Evolutionary conservation across 2,888 invertebrate species (phyloP).

Genomic region (Parnassius orleans): DNA sequence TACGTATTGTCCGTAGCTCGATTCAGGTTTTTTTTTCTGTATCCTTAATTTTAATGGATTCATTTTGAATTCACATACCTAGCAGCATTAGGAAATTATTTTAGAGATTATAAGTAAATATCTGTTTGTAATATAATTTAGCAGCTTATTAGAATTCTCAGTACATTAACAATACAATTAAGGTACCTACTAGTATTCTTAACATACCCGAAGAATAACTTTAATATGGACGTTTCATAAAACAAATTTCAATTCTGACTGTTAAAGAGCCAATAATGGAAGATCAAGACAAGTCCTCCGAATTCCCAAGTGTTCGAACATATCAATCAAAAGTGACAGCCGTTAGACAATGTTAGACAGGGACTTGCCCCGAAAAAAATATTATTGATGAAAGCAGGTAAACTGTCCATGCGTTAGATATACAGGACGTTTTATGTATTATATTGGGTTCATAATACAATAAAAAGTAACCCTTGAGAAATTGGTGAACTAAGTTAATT

Average conservation of each 20-base stretch:
- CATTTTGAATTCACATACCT: background rate
- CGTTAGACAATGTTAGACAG: conserved; percentile 62
- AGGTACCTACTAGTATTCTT: too few relatives aligned
- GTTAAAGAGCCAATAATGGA: conserved; percentile 40
- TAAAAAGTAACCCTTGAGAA: too few relatives aligned
- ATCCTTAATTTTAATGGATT: conserved; percentile 13
- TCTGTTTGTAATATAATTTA: too few relatives aligned
- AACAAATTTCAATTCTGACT: conserved; percentile 18
- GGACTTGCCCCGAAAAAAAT: conserved; percentile 61
- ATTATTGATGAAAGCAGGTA: conserved; percentile 77
- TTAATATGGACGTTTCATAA: background rate
- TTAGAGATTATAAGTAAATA: too few relatives aligned
- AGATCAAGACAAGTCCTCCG: conserved; percentile 35
- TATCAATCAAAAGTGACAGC: conserved; percentile 68
- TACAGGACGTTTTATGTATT: conserved; percentile 50
- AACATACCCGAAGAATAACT: too few relatives aligned
- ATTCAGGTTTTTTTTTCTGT: conserved; percentile 23
- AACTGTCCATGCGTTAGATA: conserved; percentile 44
- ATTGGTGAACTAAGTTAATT: too few relatives aligned
- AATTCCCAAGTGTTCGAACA: conserved; percentile 54
- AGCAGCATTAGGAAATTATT: too few relatives aligned
- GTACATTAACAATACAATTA: too few relatives aligned
- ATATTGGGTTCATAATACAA: background rate
- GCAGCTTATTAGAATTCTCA: too few relatives aligned
- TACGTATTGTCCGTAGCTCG: conserved; percentile 22